Evolutionary conservation across 2,113 vertebrate genomes (phyloP).

Genomic region (Azemiops feae): DNA sequence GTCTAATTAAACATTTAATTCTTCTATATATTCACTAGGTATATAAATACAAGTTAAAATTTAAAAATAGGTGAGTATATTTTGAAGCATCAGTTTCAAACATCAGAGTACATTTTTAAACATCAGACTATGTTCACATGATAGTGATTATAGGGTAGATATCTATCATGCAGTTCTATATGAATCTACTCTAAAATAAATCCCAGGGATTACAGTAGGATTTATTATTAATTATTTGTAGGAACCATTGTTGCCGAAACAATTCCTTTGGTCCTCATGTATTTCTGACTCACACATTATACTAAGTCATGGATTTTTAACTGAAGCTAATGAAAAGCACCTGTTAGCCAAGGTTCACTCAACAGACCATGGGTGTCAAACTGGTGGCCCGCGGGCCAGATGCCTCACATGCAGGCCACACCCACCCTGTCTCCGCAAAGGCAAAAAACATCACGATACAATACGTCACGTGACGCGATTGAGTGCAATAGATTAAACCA

Average conservation of each 20-base stretch:
- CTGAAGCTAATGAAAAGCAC: not conserved
- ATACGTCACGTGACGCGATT: not conserved
- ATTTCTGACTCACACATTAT: not conserved
- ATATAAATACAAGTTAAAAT: not conserved
- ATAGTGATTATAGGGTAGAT: not conserved
- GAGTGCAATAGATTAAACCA: not conserved
- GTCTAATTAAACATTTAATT: not conserved
- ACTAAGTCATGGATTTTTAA: not conserved
- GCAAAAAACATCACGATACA: too few relatives aligned
- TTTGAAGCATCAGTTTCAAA: not conserved
- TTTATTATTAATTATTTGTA: not conserved
- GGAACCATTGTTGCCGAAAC: not conserved
- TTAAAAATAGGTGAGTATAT: not conserved
- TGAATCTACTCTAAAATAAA: not conserved
- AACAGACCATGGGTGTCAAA: not conserved
- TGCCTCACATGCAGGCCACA: not conserved
- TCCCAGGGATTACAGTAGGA: not conserved
- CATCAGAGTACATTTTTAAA: not conserved
- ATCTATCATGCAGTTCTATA: not conserved
- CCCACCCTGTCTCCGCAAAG: not conserved
- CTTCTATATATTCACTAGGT: not conserved
- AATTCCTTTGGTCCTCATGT: not conserved
- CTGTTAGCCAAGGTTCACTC: not conserved
- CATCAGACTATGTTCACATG: not conserved
- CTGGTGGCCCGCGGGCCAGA: not conserved